Evolutionary conservation across 2,113 vertebrate species (phyloP).

Genomic region (Nothoprocta perdicaria): DNA sequence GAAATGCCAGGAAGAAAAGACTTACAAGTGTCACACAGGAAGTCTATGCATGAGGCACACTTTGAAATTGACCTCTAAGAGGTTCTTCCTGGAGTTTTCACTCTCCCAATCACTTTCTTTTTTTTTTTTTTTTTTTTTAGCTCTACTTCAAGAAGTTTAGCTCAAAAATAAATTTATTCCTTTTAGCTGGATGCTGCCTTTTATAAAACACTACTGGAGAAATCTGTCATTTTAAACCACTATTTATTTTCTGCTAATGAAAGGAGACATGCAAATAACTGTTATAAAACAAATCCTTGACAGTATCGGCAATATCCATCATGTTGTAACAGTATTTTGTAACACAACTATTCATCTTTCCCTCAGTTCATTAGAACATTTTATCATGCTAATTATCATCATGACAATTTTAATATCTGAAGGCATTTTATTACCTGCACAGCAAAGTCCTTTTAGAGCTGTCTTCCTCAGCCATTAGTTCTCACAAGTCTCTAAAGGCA

Average conservation of each 20-base stretch:
- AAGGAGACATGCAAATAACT: background rate
- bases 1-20: background rate
- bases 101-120: accelerated
- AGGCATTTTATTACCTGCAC: background rate
- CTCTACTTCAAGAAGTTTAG: background rate
- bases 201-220: background rate
- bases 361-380: slow-evolving; percentile 9
- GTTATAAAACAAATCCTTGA: background rate
- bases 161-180: background rate
- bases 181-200: background rate
- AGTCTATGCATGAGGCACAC: background rate
- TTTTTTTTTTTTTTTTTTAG: background rate
- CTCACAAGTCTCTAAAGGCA: background rate
- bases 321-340: background rate
- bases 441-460: background rate
- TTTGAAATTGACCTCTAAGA: background rate
- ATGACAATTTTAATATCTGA: slow-evolving; percentile 31
- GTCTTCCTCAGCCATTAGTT: background rate
- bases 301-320: background rate
- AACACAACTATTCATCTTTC: background rate
- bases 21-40: background rate
- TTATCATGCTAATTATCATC: slow-evolving; percentile 38
- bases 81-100: background rate
- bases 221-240: background rate
- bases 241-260: background rate